Conservation (phyloP, 2,888 invertebrate species). For the Trachelus tabidus region DNA sequence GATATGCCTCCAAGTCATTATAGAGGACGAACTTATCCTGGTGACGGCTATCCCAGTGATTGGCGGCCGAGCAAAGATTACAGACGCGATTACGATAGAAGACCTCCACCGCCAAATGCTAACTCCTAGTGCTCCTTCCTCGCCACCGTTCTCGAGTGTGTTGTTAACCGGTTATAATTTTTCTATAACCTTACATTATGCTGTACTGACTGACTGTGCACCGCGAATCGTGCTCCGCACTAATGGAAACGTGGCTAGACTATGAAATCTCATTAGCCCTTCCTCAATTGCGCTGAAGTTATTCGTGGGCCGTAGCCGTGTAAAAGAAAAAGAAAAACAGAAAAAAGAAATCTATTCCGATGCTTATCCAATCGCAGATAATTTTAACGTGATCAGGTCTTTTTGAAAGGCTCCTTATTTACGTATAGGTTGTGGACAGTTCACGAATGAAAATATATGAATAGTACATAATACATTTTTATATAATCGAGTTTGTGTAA, state of each 20-base stretch:
- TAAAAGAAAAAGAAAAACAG: conserved; percentile 20
- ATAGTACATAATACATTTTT: conserved; percentile 23
- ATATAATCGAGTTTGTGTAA: conserved; percentile 24
- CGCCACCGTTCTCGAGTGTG: conserved; percentile 54
- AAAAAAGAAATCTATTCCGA: conserved; percentile 27
- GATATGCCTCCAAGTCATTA: conserved; percentile 57
- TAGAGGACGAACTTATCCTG: conserved; percentile 55
- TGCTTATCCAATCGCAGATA: conserved; percentile 32
- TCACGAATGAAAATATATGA: conserved; percentile 9
- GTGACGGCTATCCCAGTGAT: conserved; percentile 65
- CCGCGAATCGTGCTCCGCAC: background rate
- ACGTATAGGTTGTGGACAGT: conserved; percentile 29
- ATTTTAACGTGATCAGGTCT: conserved; percentile 23
- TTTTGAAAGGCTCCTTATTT: conserved; percentile 21
- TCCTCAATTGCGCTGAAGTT: background rate
- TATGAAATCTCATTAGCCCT: background rate
- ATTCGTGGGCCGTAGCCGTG: conserved; percentile 36
- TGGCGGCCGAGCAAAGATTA: conserved; percentile 66
- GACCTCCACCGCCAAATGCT: conserved; percentile 71
- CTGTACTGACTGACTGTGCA: background rate
- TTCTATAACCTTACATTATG: background rate
- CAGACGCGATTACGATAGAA: conserved; percentile 74
- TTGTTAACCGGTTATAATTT: conserved; percentile 47
- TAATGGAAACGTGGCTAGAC: background rate
- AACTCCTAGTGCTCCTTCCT: conserved; percentile 62